Evolutionary conservation across 2,797 vertebrate species (phyloP).

Genomic region (Lepus oiostolus): DNA sequence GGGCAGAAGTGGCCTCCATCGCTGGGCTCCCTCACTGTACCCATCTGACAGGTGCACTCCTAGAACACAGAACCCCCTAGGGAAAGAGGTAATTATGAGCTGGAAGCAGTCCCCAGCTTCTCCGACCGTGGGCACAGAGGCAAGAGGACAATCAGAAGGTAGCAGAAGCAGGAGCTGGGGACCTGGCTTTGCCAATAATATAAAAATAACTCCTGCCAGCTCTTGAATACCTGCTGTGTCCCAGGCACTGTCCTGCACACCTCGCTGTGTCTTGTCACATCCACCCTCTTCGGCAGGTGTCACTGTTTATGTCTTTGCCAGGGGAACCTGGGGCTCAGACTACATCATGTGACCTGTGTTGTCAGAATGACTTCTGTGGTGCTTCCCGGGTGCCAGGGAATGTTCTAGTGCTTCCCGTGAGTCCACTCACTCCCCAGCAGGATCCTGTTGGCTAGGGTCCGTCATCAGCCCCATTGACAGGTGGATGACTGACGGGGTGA

Average conservation of each 20-base stretch:
- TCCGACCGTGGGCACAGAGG: slow-evolving; percentile 35
- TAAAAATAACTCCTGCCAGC: background rate
- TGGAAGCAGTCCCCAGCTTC: slow-evolving; percentile 79
- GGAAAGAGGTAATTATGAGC: slow-evolving; percentile 77
- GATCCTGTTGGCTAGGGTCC: background rate
- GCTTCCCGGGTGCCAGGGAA: background rate
- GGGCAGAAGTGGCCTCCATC: slow-evolving; percentile 22
- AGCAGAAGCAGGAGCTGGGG: slow-evolving; percentile 90
- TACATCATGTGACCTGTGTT: fast-evolving
- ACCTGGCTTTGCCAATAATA: slow-evolving; percentile 84
- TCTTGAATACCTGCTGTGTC: fast-evolving
- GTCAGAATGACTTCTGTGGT: background rate
- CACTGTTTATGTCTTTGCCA: background rate
- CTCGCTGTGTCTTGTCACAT: background rate
- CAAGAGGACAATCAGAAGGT: background rate
- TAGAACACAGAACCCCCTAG: background rate
- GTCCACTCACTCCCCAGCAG: background rate
- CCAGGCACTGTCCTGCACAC: fast-evolving
- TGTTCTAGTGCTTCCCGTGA: background rate
- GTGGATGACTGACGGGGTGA: background rate
- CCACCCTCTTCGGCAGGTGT: background rate
- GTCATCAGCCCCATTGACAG: background rate
- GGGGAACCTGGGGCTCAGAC: background rate
- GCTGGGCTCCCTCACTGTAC: slow-evolving; percentile 38
- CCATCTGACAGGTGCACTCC: slow-evolving; percentile 63